Conservation (phyloP, 2,888 invertebrate genomes). For the Tuberolachnus salignus region DNA sequence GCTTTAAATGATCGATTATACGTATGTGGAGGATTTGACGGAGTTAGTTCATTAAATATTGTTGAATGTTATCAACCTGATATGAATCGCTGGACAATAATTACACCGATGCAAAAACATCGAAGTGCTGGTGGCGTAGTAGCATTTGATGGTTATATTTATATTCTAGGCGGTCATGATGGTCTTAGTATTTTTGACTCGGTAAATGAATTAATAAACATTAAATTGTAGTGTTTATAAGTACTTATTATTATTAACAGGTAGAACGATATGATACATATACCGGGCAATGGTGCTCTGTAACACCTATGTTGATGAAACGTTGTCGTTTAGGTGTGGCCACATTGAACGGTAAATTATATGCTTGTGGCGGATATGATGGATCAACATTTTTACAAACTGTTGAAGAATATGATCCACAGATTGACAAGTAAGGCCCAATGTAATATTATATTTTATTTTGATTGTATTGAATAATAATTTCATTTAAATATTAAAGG, state of each 20-base stretch:
- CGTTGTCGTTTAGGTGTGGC: constrained; percentile 84
- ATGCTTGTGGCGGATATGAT: constrained; percentile 85
- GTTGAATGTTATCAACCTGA: constrained; percentile 82
- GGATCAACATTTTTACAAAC: constrained; percentile 81
- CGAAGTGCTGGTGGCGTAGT: constrained; percentile 77
- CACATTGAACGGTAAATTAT: constrained; percentile 79
- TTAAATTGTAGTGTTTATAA: neutral
- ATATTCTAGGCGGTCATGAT: constrained; percentile 86
- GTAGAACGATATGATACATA: constrained; percentile 80
- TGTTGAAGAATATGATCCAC: constrained; percentile 81
- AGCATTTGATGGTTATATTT: constrained; percentile 74
- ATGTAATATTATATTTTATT: neutral
- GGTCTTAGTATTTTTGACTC: constrained; percentile 86
- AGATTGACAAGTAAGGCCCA: constrained; percentile 68
- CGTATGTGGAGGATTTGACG: constrained; percentile 85
- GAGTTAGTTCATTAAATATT: constrained; percentile 79
- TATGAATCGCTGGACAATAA: constrained; percentile 75
- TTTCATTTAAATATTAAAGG: too few relatives aligned
- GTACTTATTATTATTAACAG: constrained; percentile 60
- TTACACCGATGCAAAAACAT: constrained; percentile 75
- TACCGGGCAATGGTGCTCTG: constrained; percentile 74
- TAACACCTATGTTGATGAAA: constrained; percentile 79
- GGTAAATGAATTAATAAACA: constrained; percentile 62
- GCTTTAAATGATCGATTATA: constrained; percentile 80
- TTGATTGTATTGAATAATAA: too few relatives aligned